These are phyloP conservation scores for Camelus dromedarius DNA, from an alignment of 2,113 vertebrate species.

Conservation along the genomic window DNA sequence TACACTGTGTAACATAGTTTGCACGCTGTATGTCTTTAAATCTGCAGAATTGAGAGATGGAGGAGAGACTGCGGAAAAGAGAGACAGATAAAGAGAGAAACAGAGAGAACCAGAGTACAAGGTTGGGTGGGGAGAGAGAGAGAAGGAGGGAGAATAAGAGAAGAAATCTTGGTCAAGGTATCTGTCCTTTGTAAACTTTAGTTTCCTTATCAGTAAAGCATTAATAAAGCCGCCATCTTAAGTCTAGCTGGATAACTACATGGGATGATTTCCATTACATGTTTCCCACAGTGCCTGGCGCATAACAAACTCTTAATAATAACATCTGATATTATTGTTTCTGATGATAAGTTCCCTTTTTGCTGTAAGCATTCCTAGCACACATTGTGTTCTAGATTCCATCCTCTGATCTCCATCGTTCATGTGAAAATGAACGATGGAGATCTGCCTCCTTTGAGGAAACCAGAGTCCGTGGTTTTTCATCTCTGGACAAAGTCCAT, in stretches of 20 bases:
- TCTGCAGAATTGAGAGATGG: neutral
- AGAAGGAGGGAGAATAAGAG: neutral
- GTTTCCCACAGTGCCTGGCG: neutral
- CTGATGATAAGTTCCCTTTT: neutral
- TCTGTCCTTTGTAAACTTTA: neutral
- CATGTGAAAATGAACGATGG: too few species aligned
- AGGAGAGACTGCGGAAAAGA: neutral
- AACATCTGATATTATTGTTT: neutral
- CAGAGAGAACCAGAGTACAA: neutral
- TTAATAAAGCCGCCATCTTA: neutral
- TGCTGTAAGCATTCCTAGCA: neutral
- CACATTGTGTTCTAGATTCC: neutral
- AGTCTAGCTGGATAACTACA: neutral
- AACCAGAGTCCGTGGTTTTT: neutral
- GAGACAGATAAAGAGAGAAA: fast-evolving
- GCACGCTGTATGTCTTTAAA: neutral
- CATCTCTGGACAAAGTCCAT: neutral
- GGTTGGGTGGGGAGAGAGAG: fast-evolving
- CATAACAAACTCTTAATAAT: neutral
- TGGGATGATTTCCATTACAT: neutral
- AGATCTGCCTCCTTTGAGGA: neutral
- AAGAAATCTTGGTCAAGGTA: neutral
- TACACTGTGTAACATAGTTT: neutral
- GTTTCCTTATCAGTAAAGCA: slow-evolving; percentile 2
- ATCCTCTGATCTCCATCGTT: neutral